These are phyloP conservation scores for Sturnira hondurensis DNA, from an alignment of 2,113 vertebrate species.

Conservation along the genomic window DNA sequence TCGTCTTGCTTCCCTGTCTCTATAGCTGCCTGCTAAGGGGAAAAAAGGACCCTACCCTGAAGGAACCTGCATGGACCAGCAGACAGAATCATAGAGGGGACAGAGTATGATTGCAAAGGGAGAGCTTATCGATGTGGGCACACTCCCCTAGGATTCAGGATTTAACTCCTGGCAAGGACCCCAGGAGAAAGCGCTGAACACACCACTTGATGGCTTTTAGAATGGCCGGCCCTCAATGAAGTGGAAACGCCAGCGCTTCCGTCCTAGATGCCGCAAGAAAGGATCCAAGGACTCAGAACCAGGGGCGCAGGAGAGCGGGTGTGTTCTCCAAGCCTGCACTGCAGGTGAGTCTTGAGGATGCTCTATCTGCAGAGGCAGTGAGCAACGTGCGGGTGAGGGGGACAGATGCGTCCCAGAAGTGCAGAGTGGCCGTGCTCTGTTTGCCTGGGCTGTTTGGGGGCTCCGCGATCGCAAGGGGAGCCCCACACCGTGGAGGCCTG, in stretches of 20 bases:
- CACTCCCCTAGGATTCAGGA: not conserved
- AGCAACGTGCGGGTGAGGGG: not conserved
- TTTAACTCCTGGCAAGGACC: not conserved
- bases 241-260: not conserved
- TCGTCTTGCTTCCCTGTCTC: not conserved
- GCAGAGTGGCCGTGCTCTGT: not conserved
- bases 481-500: not conserved
- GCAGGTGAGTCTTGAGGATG: not conserved
- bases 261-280: not conserved
- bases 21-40: not conserved
- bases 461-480: not conserved
- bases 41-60: not conserved
- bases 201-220: not conserved
- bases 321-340: not conserved
- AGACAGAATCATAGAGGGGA: not conserved
- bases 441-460: not conserved
- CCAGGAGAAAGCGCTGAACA: not conserved
- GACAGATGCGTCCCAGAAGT: not conserved
- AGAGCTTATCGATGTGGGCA: not conserved
- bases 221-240: not conserved
- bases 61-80: not conserved
- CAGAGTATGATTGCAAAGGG: not conserved
- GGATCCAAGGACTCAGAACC: not conserved
- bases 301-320: accelerated
- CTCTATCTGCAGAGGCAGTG: not conserved